Conservation (phyloP, 1,140 invertebrate species). For the Eueides isabella region DNA sequence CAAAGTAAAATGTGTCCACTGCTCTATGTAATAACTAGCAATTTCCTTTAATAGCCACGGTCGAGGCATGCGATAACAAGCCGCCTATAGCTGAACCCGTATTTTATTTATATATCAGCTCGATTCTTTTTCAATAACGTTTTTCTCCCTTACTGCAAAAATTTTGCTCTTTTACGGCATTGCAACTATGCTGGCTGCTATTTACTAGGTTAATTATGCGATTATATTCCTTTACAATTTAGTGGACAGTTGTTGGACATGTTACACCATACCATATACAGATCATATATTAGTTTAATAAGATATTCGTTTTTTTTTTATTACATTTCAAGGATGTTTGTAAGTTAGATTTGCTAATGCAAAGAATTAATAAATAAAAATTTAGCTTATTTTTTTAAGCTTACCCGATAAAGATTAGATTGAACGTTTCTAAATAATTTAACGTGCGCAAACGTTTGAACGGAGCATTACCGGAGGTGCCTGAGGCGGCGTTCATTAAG, state of each 20-base stretch:
- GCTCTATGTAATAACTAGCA: slow-evolving; percentile 74
- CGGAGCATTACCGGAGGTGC: slow-evolving; percentile 38
- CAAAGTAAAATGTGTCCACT: slow-evolving; percentile 79
- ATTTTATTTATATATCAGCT: slow-evolving; percentile 82
- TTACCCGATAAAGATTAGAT: background rate
- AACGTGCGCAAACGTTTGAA: slow-evolving; percentile 26
- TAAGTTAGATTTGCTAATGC: background rate
- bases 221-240: slow-evolving; percentile 46
- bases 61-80: slow-evolving; percentile 81
- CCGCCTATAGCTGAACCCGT: slow-evolving; percentile 81
- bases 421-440: slow-evolving; percentile 28
- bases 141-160: slow-evolving; percentile 75
- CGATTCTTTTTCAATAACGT: slow-evolving; percentile 81
- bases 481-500: slow-evolving; percentile 72
- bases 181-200: slow-evolving; percentile 67
- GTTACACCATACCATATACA: background rate
- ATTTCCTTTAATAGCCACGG: slow-evolving; percentile 76
- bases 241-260: background rate
- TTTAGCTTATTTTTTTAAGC: slow-evolving; percentile 11
- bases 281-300: background rate
- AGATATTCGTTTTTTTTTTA: background rate
- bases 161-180: slow-evolving; percentile 79
- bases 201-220: slow-evolving; percentile 76
- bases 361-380: background rate
- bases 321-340: background rate